Evolutionary conservation across 2,797 vertebrate genomes (phyloP).

Genomic region (Danio jaintianensis): DNA sequence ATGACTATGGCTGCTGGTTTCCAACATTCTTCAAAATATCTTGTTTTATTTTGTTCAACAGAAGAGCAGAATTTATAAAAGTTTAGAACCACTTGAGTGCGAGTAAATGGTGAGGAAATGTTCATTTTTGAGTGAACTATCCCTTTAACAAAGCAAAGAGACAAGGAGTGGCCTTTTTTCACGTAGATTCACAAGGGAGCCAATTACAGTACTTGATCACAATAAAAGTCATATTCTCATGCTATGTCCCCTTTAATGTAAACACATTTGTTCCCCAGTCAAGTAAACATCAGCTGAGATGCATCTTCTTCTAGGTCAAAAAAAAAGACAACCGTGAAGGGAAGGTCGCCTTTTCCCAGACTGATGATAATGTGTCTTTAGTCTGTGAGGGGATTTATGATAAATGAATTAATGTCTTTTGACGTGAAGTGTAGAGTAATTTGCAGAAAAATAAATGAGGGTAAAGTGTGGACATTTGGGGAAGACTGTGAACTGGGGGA

Average conservation of each 20-base stretch:
- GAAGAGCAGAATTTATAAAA: too few species aligned
- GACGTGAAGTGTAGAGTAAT: constrained; percentile 61
- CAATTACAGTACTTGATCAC: too few species aligned
- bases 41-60: too few species aligned
- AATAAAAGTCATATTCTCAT: too few species aligned
- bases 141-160: too few species aligned
- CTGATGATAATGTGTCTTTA: constrained; percentile 52
- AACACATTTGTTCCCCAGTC: not conserved
- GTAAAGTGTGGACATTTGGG: constrained; percentile 49
- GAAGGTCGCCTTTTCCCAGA: constrained; percentile 41
- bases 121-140: too few species aligned
- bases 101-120: too few species aligned
- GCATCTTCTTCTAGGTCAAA: constrained; percentile 3
- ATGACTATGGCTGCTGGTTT: too few species aligned
- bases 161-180: too few species aligned
- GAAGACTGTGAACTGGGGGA: constrained; percentile 49
- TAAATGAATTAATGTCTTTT: constrained; percentile 65
- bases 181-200: too few species aligned
- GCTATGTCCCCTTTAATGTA: not conserved
- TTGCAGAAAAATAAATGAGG: constrained; percentile 64
- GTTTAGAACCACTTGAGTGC: too few species aligned
- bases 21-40: too few species aligned
- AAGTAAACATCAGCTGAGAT: constrained; percentile 5
- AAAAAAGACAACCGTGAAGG: constrained; percentile 17
- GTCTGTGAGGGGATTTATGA: constrained; percentile 35